Conservation (phyloP, 2,888 invertebrate species). For the Steromphala cineraria region DNA sequence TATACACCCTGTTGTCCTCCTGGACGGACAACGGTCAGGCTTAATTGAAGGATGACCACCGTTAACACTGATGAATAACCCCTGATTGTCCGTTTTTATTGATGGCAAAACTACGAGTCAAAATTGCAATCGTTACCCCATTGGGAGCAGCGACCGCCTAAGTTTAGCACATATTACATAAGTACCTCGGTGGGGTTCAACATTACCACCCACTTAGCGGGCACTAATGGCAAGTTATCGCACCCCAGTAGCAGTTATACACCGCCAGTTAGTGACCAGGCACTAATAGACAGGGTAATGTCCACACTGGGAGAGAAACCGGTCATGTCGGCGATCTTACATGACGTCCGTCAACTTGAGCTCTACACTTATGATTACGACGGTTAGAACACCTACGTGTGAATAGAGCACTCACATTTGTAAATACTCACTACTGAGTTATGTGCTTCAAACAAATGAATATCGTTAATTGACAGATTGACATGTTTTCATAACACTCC, state of each 20-base stretch:
- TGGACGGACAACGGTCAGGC: not conserved
- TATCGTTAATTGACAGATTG: slow-evolving; percentile 9
- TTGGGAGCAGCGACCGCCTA: not conserved
- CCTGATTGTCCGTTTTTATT: not conserved
- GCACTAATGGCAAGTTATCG: slow-evolving; percentile 11
- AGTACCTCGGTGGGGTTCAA: not conserved
- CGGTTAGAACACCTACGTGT: not conserved
- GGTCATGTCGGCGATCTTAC: not conserved
- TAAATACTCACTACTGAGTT: not conserved
- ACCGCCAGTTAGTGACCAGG: not conserved
- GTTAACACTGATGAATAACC: not conserved
- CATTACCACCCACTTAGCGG: slow-evolving; percentile 16
- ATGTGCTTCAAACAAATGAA: not conserved
- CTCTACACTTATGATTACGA: not conserved
- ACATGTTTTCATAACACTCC: slow-evolving; percentile 1
- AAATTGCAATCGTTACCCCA: slow-evolving; percentile 16
- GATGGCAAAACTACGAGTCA: slow-evolving; percentile 10
- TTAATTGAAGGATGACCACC: slow-evolving; percentile 1
- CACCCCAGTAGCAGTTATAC: not conserved
- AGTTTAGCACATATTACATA: slow-evolving; percentile 9
- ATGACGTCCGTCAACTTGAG: not conserved
- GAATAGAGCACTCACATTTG: not conserved
- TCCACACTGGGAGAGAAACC: not conserved
- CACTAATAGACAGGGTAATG: not conserved
- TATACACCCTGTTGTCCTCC: not conserved